Percentiles rank a stretch among this genome's conserved stretches.
Conservation (phyloP, 2,113 vertebrate species). For the Muntiacus muntjak region DNA sequence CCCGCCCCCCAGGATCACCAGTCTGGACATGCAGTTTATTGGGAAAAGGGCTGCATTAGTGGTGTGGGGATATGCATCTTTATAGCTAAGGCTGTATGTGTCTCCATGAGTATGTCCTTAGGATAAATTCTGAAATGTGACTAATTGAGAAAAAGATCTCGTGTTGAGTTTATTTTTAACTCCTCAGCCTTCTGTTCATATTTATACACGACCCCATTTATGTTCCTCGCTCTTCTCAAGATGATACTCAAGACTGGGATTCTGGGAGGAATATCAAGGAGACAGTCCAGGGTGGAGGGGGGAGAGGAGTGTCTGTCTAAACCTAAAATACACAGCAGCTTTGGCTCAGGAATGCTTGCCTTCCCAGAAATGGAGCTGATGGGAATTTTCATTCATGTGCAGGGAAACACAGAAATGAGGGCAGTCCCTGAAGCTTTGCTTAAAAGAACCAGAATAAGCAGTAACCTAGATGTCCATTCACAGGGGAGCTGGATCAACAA, state of each 20-base stretch:
- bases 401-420: background rate
- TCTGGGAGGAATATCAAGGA: background rate
- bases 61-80: fast-evolving
- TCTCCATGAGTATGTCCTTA: background rate
- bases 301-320: background rate
- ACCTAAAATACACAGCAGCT: background rate
- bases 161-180: background rate
- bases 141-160: background rate
- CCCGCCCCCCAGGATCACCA: fast-evolving
- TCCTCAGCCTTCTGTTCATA: background rate
- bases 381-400: background rate
- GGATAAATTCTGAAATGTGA: background rate
- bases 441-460: background rate
- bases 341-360: background rate
- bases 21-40: background rate
- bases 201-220: too few relatives aligned
- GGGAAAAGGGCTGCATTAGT: background rate
- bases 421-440: background rate
- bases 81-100: fast-evolving
- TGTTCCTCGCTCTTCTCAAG: background rate
- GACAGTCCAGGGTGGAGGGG: fast-evolving
- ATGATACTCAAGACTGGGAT: background rate
- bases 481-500: background rate
- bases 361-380: background rate
- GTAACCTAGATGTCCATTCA: background rate